Conservation (phyloP, 1,140 invertebrate genomes). For the Charaxes varanes region DNA sequence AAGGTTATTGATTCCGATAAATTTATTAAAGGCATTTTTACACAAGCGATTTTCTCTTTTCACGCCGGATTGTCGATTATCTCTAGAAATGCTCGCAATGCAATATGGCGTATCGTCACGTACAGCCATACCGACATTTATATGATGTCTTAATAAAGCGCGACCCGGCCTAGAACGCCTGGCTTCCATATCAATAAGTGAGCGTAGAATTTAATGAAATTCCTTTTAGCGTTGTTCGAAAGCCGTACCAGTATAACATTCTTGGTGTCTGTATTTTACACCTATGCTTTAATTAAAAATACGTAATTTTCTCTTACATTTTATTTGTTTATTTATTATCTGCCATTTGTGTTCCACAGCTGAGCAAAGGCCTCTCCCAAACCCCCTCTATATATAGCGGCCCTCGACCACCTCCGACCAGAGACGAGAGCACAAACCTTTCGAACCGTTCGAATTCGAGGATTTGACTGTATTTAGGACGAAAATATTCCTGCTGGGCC, state of each 20-base stretch:
- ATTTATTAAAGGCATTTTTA: not conserved
- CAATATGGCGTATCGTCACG: constrained; percentile 61
- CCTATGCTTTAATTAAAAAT: too few species aligned
- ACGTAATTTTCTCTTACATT: too few species aligned
- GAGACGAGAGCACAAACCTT: too few species aligned
- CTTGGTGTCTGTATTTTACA: constrained; percentile 18
- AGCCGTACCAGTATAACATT: constrained; percentile 40
- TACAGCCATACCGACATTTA: constrained; percentile 47
- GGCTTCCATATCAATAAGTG: constrained; percentile 68
- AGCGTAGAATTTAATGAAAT: constrained; percentile 63
- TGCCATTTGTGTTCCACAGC: too few species aligned
- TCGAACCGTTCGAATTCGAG: too few species aligned
- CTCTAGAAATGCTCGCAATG: constrained; percentile 20
- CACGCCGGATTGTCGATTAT: constrained; percentile 11
- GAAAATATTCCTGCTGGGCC: too few species aligned
- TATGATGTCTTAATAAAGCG: constrained; percentile 67
- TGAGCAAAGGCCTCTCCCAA: too few species aligned
- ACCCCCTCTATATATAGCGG: too few species aligned
- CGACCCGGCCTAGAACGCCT: constrained; percentile 42
- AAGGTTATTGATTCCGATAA: too few species aligned
- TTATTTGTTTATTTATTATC: too few species aligned
- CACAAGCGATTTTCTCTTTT: constrained; percentile 6
- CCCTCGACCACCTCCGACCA: too few species aligned
- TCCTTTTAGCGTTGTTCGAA: constrained; percentile 48
- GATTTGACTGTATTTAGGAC: too few species aligned